These are phyloP conservation scores for Apocrypta bakeri DNA, from an alignment of 1,140 invertebrate species.

Conservation along the genomic window DNA sequence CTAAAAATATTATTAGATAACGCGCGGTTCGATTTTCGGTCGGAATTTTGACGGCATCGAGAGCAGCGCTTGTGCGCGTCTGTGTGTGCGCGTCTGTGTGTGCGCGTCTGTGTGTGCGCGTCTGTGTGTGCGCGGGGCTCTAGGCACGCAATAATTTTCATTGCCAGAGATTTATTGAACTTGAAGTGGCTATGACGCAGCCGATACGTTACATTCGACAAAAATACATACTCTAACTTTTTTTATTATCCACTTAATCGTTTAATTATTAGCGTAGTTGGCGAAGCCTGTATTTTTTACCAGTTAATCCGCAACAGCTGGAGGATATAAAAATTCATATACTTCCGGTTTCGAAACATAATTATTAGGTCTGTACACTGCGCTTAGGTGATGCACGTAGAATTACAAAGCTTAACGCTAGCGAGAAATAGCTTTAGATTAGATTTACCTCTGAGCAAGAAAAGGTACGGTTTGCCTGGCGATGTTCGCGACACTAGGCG, in stretches of 20 bases:
- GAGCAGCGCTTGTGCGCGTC: too few species aligned
- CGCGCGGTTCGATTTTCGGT: background rate
- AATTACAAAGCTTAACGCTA: background rate
- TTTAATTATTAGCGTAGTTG: background rate
- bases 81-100: too few species aligned
- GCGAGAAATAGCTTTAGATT: background rate
- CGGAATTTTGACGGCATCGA: background rate
- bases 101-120: too few species aligned
- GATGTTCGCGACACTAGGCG: constrained; percentile 18
- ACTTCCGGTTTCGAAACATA: background rate
- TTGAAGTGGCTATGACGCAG: background rate
- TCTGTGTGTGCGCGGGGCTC: too few species aligned
- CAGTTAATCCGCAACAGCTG: background rate
- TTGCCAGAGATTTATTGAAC: background rate
- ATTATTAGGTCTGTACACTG: background rate
- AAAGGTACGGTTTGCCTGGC: constrained; percentile 40
- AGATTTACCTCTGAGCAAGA: constrained; percentile 38
- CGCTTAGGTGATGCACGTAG: too few species aligned
- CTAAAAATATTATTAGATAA: background rate
- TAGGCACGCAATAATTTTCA: too few species aligned
- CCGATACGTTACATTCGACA: background rate
- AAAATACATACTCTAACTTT: background rate
- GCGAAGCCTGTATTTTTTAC: background rate
- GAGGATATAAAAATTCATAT: too few species aligned
- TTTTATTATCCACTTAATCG: background rate